Evolutionary conservation across 92 coral and sea anemone species (phyloP), one percentile per base, ranked within the genome.

Genomic region (Heliopora coerulea): DNA sequence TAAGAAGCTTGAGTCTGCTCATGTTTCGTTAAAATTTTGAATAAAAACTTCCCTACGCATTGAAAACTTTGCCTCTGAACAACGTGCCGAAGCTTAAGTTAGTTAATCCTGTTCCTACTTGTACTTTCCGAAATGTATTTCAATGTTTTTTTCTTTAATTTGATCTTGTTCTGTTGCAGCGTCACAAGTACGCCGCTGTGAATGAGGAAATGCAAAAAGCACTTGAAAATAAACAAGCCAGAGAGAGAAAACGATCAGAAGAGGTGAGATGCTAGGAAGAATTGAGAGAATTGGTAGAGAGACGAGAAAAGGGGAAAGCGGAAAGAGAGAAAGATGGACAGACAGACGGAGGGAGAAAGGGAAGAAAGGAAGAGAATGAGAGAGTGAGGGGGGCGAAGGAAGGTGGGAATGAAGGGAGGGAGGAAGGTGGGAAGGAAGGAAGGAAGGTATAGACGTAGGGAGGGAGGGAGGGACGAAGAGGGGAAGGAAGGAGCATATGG

Each of bases 151-250:
- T 5, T 31, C 27, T 20, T 42, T 7, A 58, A 9, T 11, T 65
- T 65, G 25, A 9, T 65, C 21, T 39, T 23, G 17, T 44, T 67
- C 21, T 33, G 3, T 12, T 23, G 20, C 34, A 70, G 77, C 77
- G 77, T 21, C 8, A 52, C 63, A 70, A 70, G 63, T 70, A 30
- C 63, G 18, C 77, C 14, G 77, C 77, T 0, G 77, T 70, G 31
- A 70, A 23, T 32, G 26, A 33, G 48, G 63, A 70, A 50, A 70
- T 70, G 77, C 49, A 70, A 33, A 70, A 34, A 17, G 77, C 77
- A 17, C 63, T 70, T 31, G 28, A 54, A 8, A 37, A 67, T 8
- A 67, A 26, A 41, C 32, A 70, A 21, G 0, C 1, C 29, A 52
- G 34, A 32, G 63, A 52, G 3, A 23, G 31, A 56, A 4, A 56